A percentile compares a stretch with the other conserved stretches of the same genome.
Evolutionary conservation across 2,888 invertebrate species (phyloP).

Genomic region (Troides helena): DNA sequence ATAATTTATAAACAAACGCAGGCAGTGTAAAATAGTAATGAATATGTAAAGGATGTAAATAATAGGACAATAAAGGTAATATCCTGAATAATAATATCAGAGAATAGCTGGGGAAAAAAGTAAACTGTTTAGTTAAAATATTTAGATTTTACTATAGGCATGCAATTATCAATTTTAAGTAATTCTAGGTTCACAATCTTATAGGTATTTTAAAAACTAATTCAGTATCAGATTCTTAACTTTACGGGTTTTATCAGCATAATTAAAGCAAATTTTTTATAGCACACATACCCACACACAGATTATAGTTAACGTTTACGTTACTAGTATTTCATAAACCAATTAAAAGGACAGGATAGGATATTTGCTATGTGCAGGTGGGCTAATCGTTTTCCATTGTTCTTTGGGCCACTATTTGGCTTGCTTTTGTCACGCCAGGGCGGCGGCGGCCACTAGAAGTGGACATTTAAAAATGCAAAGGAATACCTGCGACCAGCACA

Average conservation of each 20-base stretch:
- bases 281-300: background rate
- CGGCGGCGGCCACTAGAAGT: constrained; percentile 59
- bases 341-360: constrained; percentile 65
- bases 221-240: too few relatives aligned
- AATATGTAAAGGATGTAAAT: too few relatives aligned
- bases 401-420: constrained; percentile 65
- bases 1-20: too few relatives aligned
- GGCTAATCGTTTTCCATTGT: constrained; percentile 72
- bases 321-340: constrained; percentile 45
- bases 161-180: too few relatives aligned
- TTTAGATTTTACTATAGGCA: too few relatives aligned
- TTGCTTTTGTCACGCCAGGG: constrained; percentile 55
- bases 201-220: too few relatives aligned
- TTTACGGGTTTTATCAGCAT: background rate
- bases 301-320: background rate
- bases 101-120: too few relatives aligned
- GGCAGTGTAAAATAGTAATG: too few relatives aligned
- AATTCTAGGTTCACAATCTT: too few relatives aligned
- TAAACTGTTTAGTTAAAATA: too few relatives aligned
- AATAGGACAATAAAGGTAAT: too few relatives aligned
- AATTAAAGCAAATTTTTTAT: background rate
- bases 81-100: too few relatives aligned
- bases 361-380: constrained; percentile 46
- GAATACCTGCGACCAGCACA: constrained; percentile 42
- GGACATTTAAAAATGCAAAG: constrained; percentile 66